Conservation (phyloP, 2,888 invertebrate species). For the Eristalinus aeneus region DNA sequence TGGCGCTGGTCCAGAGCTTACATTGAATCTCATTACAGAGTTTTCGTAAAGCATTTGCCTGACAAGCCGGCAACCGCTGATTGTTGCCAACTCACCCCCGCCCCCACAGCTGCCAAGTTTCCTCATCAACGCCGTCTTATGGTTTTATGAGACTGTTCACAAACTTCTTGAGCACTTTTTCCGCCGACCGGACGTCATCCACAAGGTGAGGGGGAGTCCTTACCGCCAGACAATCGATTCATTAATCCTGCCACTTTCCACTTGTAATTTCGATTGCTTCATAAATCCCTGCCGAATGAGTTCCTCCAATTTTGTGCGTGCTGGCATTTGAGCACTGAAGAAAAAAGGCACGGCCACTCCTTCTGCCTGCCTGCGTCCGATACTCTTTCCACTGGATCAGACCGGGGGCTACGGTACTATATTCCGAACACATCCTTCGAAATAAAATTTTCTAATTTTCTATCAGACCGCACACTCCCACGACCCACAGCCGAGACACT, state of each 20-base stretch:
- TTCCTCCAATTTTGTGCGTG: background rate
- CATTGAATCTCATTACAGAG: no score
- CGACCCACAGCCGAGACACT: no score
- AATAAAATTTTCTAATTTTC: constrained; percentile 64
- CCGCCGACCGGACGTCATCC: background rate
- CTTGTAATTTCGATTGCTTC: background rate
- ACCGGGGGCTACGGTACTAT: constrained; percentile 19
- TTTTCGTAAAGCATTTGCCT: no score
- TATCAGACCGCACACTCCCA: constrained; percentile 52
- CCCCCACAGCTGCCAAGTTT: no score
- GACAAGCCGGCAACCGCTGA: no score
- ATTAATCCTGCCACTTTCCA: background rate
- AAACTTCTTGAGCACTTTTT: background rate
- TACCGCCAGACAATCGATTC: background rate
- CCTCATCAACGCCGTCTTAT: no score
- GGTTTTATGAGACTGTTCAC: background rate
- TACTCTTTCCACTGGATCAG: background rate
- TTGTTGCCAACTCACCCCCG: no score
- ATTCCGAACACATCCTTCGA: constrained; percentile 46
- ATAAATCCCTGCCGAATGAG: background rate
- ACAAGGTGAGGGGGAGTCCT: background rate
- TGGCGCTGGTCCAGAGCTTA: no score
- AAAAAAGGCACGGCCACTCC: no score
- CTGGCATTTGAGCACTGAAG: background rate
- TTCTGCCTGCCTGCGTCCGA: no score